Conservation (phyloP, 2,888 invertebrate species). For the Diaphora mendica region DNA sequence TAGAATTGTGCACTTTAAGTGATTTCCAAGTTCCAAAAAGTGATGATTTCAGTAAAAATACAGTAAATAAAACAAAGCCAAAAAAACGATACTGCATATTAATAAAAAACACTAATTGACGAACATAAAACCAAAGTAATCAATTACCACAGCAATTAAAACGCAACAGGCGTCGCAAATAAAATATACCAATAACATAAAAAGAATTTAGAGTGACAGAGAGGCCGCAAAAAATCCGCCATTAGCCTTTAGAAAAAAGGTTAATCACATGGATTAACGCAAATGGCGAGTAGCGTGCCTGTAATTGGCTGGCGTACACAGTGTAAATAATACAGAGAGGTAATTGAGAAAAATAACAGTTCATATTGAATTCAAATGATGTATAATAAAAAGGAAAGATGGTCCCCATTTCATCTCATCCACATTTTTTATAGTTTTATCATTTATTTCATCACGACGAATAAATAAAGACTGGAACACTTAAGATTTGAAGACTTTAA, state of each 20-base stretch:
- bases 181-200: conserved; percentile 49
- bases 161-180: conserved; percentile 50
- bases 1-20: too few relatives aligned
- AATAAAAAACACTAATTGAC: conserved; percentile 25
- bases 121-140: conserved; percentile 33
- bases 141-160: conserved; percentile 38
- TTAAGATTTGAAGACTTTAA: too few relatives aligned
- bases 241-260: conserved; percentile 68
- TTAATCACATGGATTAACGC: conserved; percentile 71
- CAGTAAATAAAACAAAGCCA: not conserved
- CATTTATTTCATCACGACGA: too few relatives aligned
- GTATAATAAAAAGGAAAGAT: not conserved
- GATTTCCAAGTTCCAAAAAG: too few relatives aligned
- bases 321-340: conserved; percentile 27
- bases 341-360: conserved; percentile 14
- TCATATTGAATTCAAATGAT: not conserved
- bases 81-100: conserved; percentile 2
- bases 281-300: conserved; percentile 67
- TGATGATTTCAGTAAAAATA: too few relatives aligned
- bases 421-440: too few relatives aligned
- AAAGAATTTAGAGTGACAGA: conserved; percentile 54
- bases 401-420: too few relatives aligned
- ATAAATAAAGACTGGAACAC: too few relatives aligned
- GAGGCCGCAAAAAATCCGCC: conserved; percentile 57
- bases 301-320: conserved; percentile 63